A percentile compares a stretch with the other conserved stretches of the same genome.
phyloP scores from a whole-genome alignment of 2,797 vertebrate species.

The Distichodus sexfasciatus region DNA sequence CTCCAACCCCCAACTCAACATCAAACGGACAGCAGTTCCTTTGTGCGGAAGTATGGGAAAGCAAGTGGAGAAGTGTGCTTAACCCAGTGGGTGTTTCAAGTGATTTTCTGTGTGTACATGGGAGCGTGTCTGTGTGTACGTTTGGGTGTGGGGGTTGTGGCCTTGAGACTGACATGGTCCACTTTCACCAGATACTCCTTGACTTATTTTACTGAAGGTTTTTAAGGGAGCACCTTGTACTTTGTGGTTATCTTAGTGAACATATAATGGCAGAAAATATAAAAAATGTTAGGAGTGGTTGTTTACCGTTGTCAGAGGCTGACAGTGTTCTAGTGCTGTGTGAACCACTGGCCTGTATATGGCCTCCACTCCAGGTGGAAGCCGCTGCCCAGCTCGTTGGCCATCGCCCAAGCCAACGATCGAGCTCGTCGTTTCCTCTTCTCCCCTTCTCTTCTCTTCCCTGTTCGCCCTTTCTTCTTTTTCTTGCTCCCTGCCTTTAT shows the following conservation, averaged over 20 bases:
- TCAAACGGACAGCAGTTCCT: slow-evolving; percentile 38
- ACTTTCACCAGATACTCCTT: too few relatives aligned
- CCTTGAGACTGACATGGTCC: too few relatives aligned
- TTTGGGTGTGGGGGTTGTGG: too few relatives aligned
- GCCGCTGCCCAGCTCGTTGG: slow-evolving; percentile 57
- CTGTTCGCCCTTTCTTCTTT: slow-evolving; percentile 85
- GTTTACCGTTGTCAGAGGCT: slow-evolving; percentile 75
- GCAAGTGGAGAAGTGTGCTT: slow-evolving; percentile 12
- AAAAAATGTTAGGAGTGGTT: neutral
- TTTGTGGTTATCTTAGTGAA: too few relatives aligned
- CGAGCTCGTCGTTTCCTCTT: slow-evolving; percentile 88
- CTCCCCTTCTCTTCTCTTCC: slow-evolving; percentile 89
- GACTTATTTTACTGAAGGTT: too few relatives aligned
- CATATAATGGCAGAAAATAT: neutral
- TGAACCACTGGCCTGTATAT: slow-evolving; percentile 60
- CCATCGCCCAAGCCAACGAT: slow-evolving; percentile 57
- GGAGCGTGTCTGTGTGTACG: too few relatives aligned
- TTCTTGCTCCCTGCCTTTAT: slow-evolving; percentile 79
- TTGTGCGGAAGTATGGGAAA: slow-evolving; percentile 23
- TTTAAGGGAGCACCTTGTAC: too few relatives aligned
- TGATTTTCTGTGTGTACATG: too few relatives aligned
- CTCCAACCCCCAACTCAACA: slow-evolving; percentile 8
- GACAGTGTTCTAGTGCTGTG: slow-evolving; percentile 72
- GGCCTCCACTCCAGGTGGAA: slow-evolving; percentile 65
- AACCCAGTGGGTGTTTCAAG: neutral